Conservation (phyloP, 2,888 invertebrate species). For the Daptonema setosum region DNA sequence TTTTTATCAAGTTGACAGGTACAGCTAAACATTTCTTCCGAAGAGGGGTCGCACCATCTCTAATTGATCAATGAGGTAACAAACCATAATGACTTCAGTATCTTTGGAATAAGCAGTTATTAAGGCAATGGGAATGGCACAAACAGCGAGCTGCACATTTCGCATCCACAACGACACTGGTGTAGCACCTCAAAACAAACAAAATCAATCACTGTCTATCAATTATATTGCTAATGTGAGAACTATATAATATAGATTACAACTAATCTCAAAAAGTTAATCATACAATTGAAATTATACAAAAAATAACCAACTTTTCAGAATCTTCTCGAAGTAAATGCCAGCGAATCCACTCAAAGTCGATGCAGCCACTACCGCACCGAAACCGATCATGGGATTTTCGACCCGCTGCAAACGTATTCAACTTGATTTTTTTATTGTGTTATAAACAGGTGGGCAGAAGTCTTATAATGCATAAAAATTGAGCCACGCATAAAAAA, state of each 20-base stretch:
- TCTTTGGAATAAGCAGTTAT: constrained; percentile 32
- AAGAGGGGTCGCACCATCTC: no score
- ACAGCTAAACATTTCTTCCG: no score
- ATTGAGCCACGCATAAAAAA: background rate
- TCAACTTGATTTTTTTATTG: no score
- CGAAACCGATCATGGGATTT: constrained; percentile 29
- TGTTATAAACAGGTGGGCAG: no score
- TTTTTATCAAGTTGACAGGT: no score
- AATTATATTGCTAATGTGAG: background rate
- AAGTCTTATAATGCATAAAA: background rate
- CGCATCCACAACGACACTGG: constrained; percentile 77
- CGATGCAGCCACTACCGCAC: constrained; percentile 62
- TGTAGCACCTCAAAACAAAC: no score
- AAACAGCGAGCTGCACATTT: constrained; percentile 67
- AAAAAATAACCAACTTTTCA: constrained; percentile 38
- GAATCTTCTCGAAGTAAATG: constrained; percentile 83
- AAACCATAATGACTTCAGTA: constrained; percentile 48
- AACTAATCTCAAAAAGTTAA: background rate
- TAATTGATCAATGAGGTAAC: no score
- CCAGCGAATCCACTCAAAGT: constrained; percentile 84
- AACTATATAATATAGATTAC: background rate
- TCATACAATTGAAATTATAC: background rate
- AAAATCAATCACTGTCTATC: no score
- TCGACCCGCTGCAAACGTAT: constrained; percentile 9
- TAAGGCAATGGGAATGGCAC: constrained; percentile 12